Percentiles rank a stretch among this genome's conserved stretches.
Conservation (phyloP, 2,113 vertebrate genomes). For the Lophura nycthemera region DNA sequence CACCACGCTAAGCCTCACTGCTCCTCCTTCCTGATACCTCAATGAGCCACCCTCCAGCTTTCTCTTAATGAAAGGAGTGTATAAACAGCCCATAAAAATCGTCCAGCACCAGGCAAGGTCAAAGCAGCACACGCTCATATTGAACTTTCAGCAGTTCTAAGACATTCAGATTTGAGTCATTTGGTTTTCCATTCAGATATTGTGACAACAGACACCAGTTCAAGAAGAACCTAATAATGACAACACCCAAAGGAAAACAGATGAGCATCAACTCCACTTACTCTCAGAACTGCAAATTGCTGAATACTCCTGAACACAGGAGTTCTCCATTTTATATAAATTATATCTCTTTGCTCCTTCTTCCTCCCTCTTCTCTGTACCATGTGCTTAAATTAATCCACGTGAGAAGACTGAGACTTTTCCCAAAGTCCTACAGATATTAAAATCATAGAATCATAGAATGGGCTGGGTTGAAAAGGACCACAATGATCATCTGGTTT, state of each 20-base stretch:
- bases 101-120: accelerated
- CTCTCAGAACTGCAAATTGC: too few species aligned
- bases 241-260: neutral
- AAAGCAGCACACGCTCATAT: neutral
- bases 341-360: neutral
- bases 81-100: neutral
- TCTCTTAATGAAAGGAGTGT: neutral
- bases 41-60: neutral
- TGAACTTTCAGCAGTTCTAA: accelerated
- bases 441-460: too few species aligned
- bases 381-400: accelerated
- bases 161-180: accelerated
- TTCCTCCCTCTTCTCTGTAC: neutral
- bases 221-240: neutral
- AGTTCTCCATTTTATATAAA: neutral
- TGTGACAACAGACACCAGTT: neutral
- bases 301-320: accelerated
- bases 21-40: neutral
- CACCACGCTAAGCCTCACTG: accelerated
- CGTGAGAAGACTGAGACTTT: neutral
- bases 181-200: accelerated
- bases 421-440: neutral
- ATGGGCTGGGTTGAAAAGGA: too few species aligned
- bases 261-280: neutral
- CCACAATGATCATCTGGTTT: too few species aligned